These are phyloP conservation scores for Clivina fossor DNA, from an alignment of 2,888 invertebrate genomes.

Conservation along the genomic window DNA sequence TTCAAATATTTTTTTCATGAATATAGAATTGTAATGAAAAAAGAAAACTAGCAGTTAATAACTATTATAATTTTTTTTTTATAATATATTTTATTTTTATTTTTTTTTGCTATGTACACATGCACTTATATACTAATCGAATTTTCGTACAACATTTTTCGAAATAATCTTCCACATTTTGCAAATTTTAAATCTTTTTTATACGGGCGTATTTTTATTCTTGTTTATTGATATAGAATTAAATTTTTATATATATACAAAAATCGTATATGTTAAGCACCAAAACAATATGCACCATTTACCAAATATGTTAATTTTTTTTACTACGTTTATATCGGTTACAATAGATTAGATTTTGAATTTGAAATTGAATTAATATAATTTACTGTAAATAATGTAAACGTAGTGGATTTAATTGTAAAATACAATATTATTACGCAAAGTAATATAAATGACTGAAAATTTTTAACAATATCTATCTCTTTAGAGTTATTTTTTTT, in stretches of 20 bases:
- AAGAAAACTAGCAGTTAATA: constrained; percentile 28
- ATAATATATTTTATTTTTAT: constrained; percentile 21
- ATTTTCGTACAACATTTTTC: constrained; percentile 15
- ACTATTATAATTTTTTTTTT: constrained; percentile 24
- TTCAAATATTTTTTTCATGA: constrained; percentile 1
- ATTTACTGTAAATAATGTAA: constrained; percentile 10
- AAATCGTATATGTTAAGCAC: constrained; percentile 28
- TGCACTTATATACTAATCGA: constrained; percentile 21
- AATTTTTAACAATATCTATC: constrained; percentile 6
- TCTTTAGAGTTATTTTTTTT: too few relatives aligned
- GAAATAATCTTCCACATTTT: constrained; percentile 22
- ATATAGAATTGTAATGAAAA: constrained; percentile 29
- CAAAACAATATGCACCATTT: constrained; percentile 32
- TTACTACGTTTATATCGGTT: constrained; percentile 17
- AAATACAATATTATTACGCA: constrained; percentile 13
- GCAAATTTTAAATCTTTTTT: constrained; percentile 19
- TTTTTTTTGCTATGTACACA: constrained; percentile 29
- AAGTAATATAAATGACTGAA: constrained; percentile 17
- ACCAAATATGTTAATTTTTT: constrained; percentile 25
- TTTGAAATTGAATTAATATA: constrained; percentile 11
- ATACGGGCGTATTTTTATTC: constrained; percentile 25
- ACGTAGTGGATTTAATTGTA: constrained; percentile 8
- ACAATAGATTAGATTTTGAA: constrained; percentile 1
- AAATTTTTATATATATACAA: constrained; percentile 25
- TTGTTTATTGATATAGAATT: constrained; percentile 27